Percentiles rank a stretch among this genome's conserved stretches.
Conservation (phyloP, 2,888 invertebrate genomes). For the Arenicola marina region DNA sequence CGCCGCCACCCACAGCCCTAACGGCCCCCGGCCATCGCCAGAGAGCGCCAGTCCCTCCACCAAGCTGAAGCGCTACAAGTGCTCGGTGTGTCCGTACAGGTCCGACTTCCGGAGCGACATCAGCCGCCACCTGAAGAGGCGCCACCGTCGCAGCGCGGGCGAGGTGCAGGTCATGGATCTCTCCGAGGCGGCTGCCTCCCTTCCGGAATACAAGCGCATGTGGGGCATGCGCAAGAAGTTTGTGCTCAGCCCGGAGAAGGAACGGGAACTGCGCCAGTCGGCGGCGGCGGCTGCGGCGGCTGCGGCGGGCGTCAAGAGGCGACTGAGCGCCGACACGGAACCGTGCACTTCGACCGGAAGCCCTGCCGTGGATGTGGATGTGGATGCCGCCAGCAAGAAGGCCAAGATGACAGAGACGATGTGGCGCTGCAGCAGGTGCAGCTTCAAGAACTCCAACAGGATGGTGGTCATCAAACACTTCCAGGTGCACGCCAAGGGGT, state of each 20-base stretch:
- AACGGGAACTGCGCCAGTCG: background rate
- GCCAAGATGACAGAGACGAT: background rate
- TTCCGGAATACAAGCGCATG: conserved; percentile 39
- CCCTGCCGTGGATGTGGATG: background rate
- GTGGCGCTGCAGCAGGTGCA: conserved; percentile 88
- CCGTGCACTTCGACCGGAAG: background rate
- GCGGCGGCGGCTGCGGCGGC: background rate
- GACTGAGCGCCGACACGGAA: background rate
- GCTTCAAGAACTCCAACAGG: conserved; percentile 65
- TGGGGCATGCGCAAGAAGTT: conserved; percentile 34
- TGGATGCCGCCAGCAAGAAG: background rate
- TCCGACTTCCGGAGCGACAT: conserved; percentile 98
- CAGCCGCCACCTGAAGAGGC: conserved; percentile 84
- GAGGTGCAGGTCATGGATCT: conserved; percentile 14
- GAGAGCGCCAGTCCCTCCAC: background rate
- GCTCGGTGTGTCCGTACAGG: conserved; percentile 55
- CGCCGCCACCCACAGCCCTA: background rate
- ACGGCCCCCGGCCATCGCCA: background rate
- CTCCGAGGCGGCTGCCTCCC: conserved; percentile 28
- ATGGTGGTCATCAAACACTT: conserved; percentile 50
- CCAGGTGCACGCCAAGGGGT: conserved; percentile 28
- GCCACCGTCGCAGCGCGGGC: conserved; percentile 38
- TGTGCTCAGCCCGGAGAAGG: conserved; percentile 27
- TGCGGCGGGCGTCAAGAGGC: background rate
- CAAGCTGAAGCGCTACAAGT: conserved; percentile 32